A percentile compares a stretch with the other conserved stretches of the same genome.
Evolutionary conservation across 35 echinoderm and acorn worm species (phyloP).

Genomic region (Holothuria glaberrima): DNA sequence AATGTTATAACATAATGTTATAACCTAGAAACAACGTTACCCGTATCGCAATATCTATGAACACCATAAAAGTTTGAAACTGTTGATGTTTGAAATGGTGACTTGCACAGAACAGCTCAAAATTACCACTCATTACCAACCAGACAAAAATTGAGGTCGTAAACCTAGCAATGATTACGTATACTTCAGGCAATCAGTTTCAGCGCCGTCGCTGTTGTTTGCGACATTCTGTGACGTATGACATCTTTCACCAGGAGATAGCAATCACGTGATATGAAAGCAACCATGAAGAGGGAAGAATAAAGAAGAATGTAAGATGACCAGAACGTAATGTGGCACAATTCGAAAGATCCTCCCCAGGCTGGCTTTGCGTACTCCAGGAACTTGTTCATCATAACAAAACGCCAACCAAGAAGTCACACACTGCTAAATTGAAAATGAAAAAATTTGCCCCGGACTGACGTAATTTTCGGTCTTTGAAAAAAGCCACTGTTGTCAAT

Average conservation of each 20-base stretch:
- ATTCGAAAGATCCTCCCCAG: not conserved
- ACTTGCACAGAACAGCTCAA: too few species aligned
- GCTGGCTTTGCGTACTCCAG: too few species aligned
- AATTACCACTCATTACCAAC: too few species aligned
- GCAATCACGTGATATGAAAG: conserved; percentile 16
- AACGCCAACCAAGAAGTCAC: not conserved
- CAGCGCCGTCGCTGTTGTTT: not conserved
- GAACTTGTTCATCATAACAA: not conserved
- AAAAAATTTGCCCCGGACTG: not conserved
- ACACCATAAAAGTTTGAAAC: too few species aligned
- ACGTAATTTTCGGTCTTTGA: not conserved
- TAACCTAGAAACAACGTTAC: too few species aligned
- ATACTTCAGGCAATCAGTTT: not conserved
- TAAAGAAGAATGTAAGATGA: not conserved
- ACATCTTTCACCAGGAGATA: conserved; percentile 28
- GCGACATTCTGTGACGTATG: not conserved
- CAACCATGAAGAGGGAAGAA: not conserved
- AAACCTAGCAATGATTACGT: too few species aligned
- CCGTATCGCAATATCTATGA: too few species aligned
- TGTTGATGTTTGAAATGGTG: too few species aligned
- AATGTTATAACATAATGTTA: too few species aligned
- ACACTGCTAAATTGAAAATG: not conserved
- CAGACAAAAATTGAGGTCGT: too few species aligned
- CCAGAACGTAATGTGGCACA: not conserved
- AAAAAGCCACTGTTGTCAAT: not conserved